A percentile compares a stretch with the other conserved stretches of the same genome.
Conservation (phyloP, 2,797 vertebrate species). For the Sebastes dallii region DNA sequence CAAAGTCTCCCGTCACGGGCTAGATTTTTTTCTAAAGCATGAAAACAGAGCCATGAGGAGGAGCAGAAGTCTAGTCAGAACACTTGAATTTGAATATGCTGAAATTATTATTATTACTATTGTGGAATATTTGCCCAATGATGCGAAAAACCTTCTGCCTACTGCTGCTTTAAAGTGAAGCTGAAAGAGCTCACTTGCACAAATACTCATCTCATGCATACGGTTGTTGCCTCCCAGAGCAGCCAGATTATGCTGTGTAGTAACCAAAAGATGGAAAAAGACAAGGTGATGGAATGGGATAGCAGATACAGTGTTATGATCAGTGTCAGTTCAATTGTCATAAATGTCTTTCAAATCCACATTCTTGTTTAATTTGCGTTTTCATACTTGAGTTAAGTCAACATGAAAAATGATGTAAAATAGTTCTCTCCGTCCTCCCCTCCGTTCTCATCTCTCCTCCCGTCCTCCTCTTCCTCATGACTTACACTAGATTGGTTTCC, state of each 20-base stretch:
- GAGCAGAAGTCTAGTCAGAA: too few species aligned
- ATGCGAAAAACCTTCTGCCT: too few species aligned
- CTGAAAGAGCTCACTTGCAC: background rate
- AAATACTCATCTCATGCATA: background rate
- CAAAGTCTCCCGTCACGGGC: too few species aligned
- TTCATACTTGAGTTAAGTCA: background rate
- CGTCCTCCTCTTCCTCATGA: constrained; percentile 24
- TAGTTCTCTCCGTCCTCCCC: background rate
- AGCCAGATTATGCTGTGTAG: background rate
- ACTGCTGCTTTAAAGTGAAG: background rate
- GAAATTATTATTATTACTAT: too few species aligned
- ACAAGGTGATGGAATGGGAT: background rate
- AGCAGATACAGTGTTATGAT: background rate
- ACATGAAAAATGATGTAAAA: background rate
- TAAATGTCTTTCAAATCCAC: background rate
- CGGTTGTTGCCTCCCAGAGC: background rate
- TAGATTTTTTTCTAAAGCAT: too few species aligned
- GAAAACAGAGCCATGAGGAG: too few species aligned
- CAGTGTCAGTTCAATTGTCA: background rate
- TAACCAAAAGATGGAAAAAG: background rate
- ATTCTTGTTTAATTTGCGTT: background rate
- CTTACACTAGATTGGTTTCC: constrained; percentile 54
- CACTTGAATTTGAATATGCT: too few species aligned
- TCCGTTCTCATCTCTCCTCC: background rate
- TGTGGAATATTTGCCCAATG: too few species aligned